Evolutionary conservation across 2,888 invertebrate species (phyloP).

Genomic region (Acrobasis suavella): DNA sequence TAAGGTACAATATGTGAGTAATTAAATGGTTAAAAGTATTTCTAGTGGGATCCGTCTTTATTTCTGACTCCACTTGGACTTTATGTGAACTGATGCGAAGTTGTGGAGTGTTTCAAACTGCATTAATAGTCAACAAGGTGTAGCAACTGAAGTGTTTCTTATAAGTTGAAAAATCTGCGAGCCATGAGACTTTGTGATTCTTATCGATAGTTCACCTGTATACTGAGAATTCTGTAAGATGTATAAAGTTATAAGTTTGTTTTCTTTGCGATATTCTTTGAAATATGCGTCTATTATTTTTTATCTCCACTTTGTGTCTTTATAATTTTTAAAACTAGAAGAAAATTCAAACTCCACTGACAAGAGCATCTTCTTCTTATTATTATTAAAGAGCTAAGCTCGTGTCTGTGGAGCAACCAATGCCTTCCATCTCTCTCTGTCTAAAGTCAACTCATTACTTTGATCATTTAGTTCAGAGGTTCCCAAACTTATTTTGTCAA

Average conservation of each 20-base stretch:
- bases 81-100: background rate
- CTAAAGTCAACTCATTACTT: no score
- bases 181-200: background rate
- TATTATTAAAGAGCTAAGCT: no score
- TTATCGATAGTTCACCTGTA: constrained; percentile 9
- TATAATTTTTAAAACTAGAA: background rate
- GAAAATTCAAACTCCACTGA: no score
- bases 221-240: background rate
- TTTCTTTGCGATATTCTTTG: background rate
- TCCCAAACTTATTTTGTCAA: no score
- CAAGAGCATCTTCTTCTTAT: no score
- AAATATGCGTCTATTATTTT: background rate
- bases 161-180: constrained; percentile 9
- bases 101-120: constrained; percentile 10
- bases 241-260: background rate
- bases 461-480: no score
- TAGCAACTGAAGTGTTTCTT: constrained; percentile 3
- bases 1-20: no score
- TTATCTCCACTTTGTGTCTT: background rate
- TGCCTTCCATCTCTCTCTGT: no score
- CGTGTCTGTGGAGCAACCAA: no score
- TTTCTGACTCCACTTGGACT: background rate
- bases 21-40: no score
- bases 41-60: background rate
- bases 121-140: constrained; percentile 26